Evolutionary conservation across 2,888 invertebrate genomes (phyloP), one percentile per base, ranked within the genome.

Genomic region (Cenopis cana): DNA sequence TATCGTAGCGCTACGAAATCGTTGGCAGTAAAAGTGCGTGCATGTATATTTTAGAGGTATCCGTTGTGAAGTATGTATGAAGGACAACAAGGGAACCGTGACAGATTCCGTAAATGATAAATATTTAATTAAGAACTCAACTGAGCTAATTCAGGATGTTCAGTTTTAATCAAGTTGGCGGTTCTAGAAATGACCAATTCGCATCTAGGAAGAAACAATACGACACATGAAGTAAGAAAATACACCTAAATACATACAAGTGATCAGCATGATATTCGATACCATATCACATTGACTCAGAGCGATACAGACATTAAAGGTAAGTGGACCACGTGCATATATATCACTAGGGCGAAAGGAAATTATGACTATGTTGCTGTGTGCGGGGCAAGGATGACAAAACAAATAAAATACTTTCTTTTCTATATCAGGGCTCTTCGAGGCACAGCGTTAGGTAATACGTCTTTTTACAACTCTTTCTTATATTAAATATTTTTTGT

Each of bases 391-490:
- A 54, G 59, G 60, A 33, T 60, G 46, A 12, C 14, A 38, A 38
- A 46, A 12, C 20, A 24, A 33, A 49, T 14, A 18, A 49, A 60
- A 29, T 14, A 41, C 18, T 24, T 73, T 74, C 62, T 69, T 60
- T 41, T 56, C 59, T 84, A 85, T 86, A 87, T 85, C 85, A 82
- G 85, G 84, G 82, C 80, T 85, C 76, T 78, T 87, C 78, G 89
- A 92, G 92, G 91, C 92, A 92, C 92, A 83, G 84, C 84, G 82
- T 84, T 85, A 87, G 82, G 87, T 85, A 86, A 85, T 87, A 81
- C 76, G 81, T 84, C 59, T 71, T 81, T 85, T 82, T 87, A 88
- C 80, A 85, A 82, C 81, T 85, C 78, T 84, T 77, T 83, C 86
- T 88, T 89, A 91, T 69, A 83, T 88, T 89, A 85, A 88, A 85